Conservation (phyloP, 1,140 invertebrate genomes). For the Drosophila cardini region DNA sequence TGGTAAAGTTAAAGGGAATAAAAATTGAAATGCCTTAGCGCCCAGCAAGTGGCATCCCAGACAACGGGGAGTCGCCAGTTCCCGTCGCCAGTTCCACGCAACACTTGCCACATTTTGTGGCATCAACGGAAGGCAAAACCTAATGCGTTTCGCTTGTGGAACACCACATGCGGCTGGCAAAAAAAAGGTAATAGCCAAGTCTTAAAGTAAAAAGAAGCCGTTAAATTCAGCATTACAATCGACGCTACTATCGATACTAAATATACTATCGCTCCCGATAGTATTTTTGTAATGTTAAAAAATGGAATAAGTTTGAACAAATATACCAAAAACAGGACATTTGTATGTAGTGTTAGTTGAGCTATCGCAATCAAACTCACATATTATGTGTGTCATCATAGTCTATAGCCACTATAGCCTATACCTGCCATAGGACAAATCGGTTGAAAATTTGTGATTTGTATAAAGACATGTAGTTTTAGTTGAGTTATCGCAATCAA, state of each 20-base stretch:
- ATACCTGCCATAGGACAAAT: too few relatives aligned
- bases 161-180: constrained; percentile 59
- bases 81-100: not conserved
- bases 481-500: too few relatives aligned
- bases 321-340: too few relatives aligned
- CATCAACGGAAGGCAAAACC: constrained; percentile 24
- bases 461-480: too few relatives aligned
- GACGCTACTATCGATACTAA: not conserved
- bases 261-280: not conserved
- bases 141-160: constrained; percentile 56
- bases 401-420: too few relatives aligned
- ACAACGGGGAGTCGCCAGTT: not conserved
- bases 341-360: too few relatives aligned
- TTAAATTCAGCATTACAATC: not conserved
- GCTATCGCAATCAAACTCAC: too few relatives aligned
- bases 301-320: too few relatives aligned
- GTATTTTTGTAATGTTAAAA: not conserved
- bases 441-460: too few relatives aligned
- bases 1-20: constrained; percentile 43
- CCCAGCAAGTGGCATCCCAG: constrained; percentile 4
- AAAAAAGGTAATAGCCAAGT: constrained; percentile 24
- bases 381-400: too few relatives aligned
- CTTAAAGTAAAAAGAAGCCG: constrained; percentile 11
- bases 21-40: constrained; percentile 58
- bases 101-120: constrained; percentile 40